Conservation (phyloP, 2,888 invertebrate species). For the Pegoplata infirma region DNA sequence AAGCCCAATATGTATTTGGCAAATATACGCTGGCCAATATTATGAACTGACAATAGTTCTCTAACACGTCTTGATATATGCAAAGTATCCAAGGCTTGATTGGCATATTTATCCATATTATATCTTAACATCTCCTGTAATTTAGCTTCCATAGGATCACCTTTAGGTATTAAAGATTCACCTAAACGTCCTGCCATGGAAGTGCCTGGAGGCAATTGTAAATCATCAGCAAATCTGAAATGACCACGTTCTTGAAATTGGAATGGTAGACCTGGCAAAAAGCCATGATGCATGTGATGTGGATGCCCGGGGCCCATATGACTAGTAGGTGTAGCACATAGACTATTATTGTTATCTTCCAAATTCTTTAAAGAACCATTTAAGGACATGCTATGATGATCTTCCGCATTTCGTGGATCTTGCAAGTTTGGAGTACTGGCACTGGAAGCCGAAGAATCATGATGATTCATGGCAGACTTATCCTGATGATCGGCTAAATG, state of each 20-base stretch:
- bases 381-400: conserved; percentile 62
- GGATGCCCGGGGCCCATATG: conserved; percentile 68
- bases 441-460: conserved; percentile 78
- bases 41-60: conserved; percentile 96
- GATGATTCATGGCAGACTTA: conserved; percentile 67
- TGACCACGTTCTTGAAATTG: conserved; percentile 87
- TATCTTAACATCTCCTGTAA: conserved; percentile 95
- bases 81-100: conserved; percentile 95
- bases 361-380: conserved; percentile 68
- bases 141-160: conserved; percentile 95
- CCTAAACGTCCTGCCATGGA: conserved; percentile 91
- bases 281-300: conserved; percentile 79
- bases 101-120: conserved; percentile 97
- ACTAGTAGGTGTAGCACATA: conserved; percentile 67
- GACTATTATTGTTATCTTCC: conserved; percentile 74
- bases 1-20: conserved; percentile 98
- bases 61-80: conserved; percentile 95
- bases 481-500: conserved; percentile 64
- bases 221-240: conserved; percentile 91
- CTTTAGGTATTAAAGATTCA: conserved; percentile 94
- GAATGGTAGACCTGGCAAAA: conserved; percentile 80
- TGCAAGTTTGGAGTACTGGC: conserved; percentile 79
- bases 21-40: conserved; percentile 98
- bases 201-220: conserved; percentile 86
- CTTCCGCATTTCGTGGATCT: conserved; percentile 69